Conservation (phyloP, 37 sponge, comb jelly and placozoan species). For the Mnemiopsis leidyi region DNA sequence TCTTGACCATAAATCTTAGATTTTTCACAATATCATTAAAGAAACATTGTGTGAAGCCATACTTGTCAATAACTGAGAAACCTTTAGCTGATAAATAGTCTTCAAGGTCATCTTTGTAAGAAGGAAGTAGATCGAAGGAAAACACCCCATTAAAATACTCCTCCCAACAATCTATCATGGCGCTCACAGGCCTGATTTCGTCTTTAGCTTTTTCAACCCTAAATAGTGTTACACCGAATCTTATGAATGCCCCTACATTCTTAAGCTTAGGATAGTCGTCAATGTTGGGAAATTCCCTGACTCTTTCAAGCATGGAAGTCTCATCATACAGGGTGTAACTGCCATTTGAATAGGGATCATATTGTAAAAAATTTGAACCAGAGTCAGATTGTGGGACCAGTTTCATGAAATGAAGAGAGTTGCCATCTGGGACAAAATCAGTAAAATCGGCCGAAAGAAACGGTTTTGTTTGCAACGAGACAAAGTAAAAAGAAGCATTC, state of each 20-base stretch:
- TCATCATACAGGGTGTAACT: neutral
- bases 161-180: neutral
- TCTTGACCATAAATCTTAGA: neutral
- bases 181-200: neutral
- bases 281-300: neutral
- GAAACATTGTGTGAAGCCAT: neutral
- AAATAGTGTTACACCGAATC: neutral
- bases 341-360: neutral
- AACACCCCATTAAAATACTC: neutral
- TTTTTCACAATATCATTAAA: neutral
- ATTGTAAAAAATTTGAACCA: neutral
- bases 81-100: neutral
- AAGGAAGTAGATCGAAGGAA: neutral
- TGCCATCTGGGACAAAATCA: neutral
- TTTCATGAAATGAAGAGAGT: neutral
- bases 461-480: neutral
- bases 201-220: neutral
- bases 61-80: neutral
- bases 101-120: neutral
- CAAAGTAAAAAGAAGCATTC: neutral
- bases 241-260: neutral
- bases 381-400: neutral
- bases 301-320: neutral
- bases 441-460: neutral
- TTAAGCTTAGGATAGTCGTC: neutral